Evolutionary conservation across 2,888 invertebrate species (phyloP), one percentile per base, ranked within the genome.

Genomic region (Drosophila engyochracea): DNA sequence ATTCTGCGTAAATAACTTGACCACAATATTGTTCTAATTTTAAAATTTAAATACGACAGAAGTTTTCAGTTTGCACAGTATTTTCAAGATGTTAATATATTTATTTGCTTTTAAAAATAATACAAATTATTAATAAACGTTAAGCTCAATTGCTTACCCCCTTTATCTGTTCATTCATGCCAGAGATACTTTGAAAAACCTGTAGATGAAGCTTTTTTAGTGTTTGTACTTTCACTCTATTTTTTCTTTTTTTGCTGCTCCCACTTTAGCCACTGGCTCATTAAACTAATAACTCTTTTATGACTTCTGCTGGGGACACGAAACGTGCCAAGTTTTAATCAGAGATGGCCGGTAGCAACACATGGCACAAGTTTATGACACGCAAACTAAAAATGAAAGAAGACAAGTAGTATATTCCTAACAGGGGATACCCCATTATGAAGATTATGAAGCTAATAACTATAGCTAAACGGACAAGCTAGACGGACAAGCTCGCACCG

Each of bases 231-330:
- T 22, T 55, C 65, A 9, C 4, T 14, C n/a, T 6, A 30, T 66
- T 37, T 33, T 31, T 66, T 37, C 30, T 31, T 7, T 64, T 51
- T 55, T 60, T 33, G 39, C 68, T 54, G 25, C 65, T 51, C 16
- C 51, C 51, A 65, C 31, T 74, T 41, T 68, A 31, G 22, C 47
- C 55, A 61, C 39, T 63, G 35, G 25, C 68, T 63, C 74, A 70
- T 80, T 77, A 71, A 82, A 72, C 71, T 80, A 80, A 81, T 74
- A 81, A 80, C 80, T 76, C 67, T 74, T 80, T 83, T 82, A 82
- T 70, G 74, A 63, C 77, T 72, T 70, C 63, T 30, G 49, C n/a
- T 52, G 61, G 25, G 51, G 12, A 51, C 52, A 53, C 44, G 41
- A 30, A 70, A 68, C 59, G 61, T 74, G 78, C 47, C 58, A 51